Base-by-base conservation (phyloP, 2,888 invertebrate genomes). In the Mamestra brassicae region DNA sequence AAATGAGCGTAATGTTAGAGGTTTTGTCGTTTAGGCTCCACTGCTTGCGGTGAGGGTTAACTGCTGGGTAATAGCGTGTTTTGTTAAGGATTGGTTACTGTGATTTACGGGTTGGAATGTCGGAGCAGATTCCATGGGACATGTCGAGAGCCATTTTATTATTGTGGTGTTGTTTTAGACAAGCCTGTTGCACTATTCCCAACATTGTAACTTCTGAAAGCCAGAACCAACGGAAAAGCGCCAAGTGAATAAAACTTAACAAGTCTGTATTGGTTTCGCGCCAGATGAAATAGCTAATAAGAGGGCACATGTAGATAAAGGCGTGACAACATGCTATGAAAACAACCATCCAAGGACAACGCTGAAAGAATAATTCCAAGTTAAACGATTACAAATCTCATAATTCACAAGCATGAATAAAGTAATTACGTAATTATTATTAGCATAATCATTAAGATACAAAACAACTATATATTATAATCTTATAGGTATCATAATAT, bases 11-110 rank as follows among this genome's bases (percentile, higher is more conserved):
- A 81, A 86, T 63, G 61, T 60, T 71, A 85, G 74, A 84, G 86
- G 84, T 79, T 76, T 76, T 57, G 71, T 38, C 86, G 76, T 76
- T 84, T 86, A 84, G 65, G 85, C 84, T 76, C 26, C 71, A 85
- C 15, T 80, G 81, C 38, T 74, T 81, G 85, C 81, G 80, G 80
- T 84, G 55, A 74, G 65, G 69, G 75, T 80, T 81, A 74, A 84
- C 50, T 47, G 38, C 34, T 60, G 55, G 65, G 11, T 63, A 84
- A 80, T 50, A 17, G 26, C 38, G 34, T 57, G 15, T 64, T 83
- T 84, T 78, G 58, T 57, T 68, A n/a, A 4, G 50, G 6, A 42
- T 68, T 2, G 8, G 42, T 78, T 74, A 42, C 26, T 17, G 64
- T 84, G 84, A 65, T 68, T 73, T 68, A 68, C 45, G 26, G 61